These are phyloP conservation scores for Zaprionus davidi DNA, from an alignment of 1,140 invertebrate species.

Conservation along the genomic window DNA sequence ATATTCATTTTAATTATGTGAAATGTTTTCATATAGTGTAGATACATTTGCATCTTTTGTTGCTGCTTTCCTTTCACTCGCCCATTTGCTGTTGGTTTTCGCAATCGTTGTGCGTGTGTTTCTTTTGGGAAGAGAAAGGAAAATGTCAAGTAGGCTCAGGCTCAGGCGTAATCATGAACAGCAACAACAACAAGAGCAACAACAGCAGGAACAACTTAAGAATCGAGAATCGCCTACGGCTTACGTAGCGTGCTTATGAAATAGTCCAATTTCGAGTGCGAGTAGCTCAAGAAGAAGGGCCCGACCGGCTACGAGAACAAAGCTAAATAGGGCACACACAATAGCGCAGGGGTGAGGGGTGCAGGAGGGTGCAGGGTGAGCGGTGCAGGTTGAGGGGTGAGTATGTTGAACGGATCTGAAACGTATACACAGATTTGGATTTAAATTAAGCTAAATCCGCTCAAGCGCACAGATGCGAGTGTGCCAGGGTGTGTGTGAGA, in stretches of 20 bases:
- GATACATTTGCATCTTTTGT: not conserved
- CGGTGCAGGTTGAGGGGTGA: constrained; percentile 32
- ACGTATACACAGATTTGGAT: constrained; percentile 73
- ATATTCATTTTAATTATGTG: not conserved
- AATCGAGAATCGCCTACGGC: constrained; percentile 31
- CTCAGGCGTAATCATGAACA: constrained; percentile 2
- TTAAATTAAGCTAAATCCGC: constrained; percentile 82
- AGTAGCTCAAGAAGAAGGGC: constrained; percentile 18
- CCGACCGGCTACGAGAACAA: constrained; percentile 28
- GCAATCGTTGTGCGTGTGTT: not conserved
- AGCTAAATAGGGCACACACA: constrained; percentile 43
- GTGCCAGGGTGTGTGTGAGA: constrained; percentile 31
- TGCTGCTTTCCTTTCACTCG: not conserved
- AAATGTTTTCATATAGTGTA: not conserved
- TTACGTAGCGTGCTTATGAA: constrained; percentile 30
- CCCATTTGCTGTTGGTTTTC: not conserved
- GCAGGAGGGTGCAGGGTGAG: constrained; percentile 1
- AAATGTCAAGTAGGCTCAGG: constrained; percentile 53
- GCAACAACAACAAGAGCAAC: not conserved
- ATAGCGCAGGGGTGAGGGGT: constrained; percentile 21
- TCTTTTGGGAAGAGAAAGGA: constrained; percentile 14
- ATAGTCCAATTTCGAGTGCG: constrained; percentile 41
- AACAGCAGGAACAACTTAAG: not conserved
- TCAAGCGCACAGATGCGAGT: constrained; percentile 56
- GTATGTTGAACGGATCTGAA: constrained; percentile 7